These are phyloP conservation scores for Centropyge bicolor DNA, from an alignment of 2,797 vertebrate genomes.

Conservation along the genomic window DNA sequence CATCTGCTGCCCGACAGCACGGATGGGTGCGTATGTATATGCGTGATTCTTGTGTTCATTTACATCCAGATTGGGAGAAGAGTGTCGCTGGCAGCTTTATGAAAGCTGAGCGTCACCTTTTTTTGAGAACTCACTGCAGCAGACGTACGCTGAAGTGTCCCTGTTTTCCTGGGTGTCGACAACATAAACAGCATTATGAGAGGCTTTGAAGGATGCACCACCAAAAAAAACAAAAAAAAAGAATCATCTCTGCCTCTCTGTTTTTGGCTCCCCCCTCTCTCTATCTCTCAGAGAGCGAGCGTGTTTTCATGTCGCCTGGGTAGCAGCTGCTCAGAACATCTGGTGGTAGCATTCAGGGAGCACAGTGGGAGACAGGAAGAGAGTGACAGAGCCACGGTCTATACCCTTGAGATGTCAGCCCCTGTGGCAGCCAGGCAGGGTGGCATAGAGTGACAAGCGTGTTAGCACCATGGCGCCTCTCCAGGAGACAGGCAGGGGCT, in stretches of 20 bases:
- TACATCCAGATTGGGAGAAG: conserved; percentile 54
- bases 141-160: conserved; percentile 48
- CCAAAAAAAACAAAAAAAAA: conserved; percentile 34
- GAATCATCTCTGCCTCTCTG: conserved; percentile 25
- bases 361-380: conserved; percentile 59
- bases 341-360: conserved; percentile 63
- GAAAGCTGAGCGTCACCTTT: conserved; percentile 37
- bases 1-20: conserved; percentile 71
- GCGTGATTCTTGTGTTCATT: conserved; percentile 39
- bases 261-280: conserved; percentile 31
- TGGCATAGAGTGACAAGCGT: conserved; percentile 65
- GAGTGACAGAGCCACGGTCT: conserved; percentile 63
- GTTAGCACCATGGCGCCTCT: conserved; percentile 60
- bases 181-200: conserved; percentile 43
- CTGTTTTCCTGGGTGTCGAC: conserved; percentile 46
- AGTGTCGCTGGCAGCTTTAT: conserved; percentile 44
- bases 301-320: conserved; percentile 56
- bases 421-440: conserved; percentile 53
- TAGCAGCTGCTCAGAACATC: conserved; percentile 82
- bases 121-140: conserved; percentile 32
- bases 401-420: conserved; percentile 58
- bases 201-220: conserved; percentile 52
- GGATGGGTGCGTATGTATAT: conserved; percentile 41
- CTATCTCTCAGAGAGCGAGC: conserved; percentile 49
- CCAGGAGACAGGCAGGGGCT: conserved; percentile 56